These are phyloP conservation scores for Ataeniobius toweri DNA, from an alignment of 2,797 vertebrate species.

Conservation along the genomic window DNA sequence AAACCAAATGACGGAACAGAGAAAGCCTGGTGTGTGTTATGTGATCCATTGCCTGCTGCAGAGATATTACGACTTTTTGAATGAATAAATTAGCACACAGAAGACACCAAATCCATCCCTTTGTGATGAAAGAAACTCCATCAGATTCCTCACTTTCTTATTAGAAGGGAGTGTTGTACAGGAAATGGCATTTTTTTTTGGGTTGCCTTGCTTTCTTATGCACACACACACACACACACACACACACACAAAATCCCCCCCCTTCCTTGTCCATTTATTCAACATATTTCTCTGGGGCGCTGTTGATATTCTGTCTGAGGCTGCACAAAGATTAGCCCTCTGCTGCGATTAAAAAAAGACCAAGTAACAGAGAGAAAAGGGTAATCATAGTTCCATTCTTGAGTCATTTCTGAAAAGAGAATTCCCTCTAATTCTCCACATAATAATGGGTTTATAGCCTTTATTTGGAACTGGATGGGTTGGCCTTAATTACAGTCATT, in stretches of 20 bases:
- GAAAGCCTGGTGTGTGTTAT: conserved; percentile 15
- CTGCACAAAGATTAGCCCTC: conserved; percentile 61
- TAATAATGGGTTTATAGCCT: conserved; percentile 66
- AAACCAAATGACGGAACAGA: not conserved
- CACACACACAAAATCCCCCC: conserved; percentile 9
- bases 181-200: conserved; percentile 47
- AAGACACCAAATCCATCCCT: conserved; percentile 61
- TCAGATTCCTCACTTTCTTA: conserved; percentile 57
- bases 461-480: conserved; percentile 65
- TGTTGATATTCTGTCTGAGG: conserved; percentile 53
- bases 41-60: conserved; percentile 61
- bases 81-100: conserved; percentile 73
- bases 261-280: conserved; percentile 50
- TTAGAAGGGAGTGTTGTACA: conserved; percentile 44
- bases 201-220: not conserved
- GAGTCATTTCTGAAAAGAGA: conserved; percentile 57
- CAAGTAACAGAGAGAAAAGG: conserved; percentile 41
- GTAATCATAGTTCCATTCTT: conserved; percentile 63
- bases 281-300: conserved; percentile 50
- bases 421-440: conserved; percentile 53
- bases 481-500: conserved; percentile 67
- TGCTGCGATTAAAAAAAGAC: conserved; percentile 54
- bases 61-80: conserved; percentile 70
- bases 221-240: conserved; percentile 6
- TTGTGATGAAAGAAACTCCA: conserved; percentile 68